A percentile compares a stretch with the other conserved stretches of the same genome.
Evolutionary conservation across 37 sponge, comb jelly and placozoan genomes (phyloP).

Genomic region (Lycopodina hypogea): DNA sequence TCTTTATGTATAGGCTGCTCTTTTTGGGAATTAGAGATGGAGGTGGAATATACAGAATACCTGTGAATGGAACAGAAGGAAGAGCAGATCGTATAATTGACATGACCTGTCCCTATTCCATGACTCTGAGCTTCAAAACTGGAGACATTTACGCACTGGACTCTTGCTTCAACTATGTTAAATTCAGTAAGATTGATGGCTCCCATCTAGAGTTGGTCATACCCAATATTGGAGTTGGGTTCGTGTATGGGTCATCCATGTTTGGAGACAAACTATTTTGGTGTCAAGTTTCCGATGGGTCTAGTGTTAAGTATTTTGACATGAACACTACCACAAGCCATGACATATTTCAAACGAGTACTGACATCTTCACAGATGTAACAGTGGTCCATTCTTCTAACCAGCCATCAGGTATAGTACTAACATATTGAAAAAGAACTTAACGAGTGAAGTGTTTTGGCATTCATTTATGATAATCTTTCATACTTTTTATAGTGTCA

Average conservation of each 20-base stretch:
- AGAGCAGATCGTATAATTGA: too few relatives aligned
- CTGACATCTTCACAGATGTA: background rate
- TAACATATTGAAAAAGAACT: too few relatives aligned
- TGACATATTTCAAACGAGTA: background rate
- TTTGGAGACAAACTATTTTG: background rate
- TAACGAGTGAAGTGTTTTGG: too few relatives aligned
- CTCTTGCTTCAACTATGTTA: background rate
- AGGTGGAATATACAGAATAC: background rate
- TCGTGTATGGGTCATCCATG: constrained; percentile 1
- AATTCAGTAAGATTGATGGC: constrained; percentile 2
- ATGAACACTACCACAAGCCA: background rate
- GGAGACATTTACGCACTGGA: background rate
- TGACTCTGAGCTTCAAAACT: background rate
- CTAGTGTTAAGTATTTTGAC: background rate
- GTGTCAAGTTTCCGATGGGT: background rate
- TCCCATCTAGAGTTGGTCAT: background rate
- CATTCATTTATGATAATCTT: too few relatives aligned
- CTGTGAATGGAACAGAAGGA: background rate
- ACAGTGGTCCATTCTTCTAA: constrained; percentile 2
- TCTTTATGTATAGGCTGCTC: background rate
- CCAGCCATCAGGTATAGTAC: constrained; percentile 19
- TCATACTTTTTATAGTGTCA: background rate
- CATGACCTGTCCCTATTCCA: background rate
- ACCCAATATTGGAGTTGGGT: background rate
- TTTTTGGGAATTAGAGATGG: background rate